Base-by-base conservation (phyloP, 2,797 vertebrate species). In the Phyllotis vaccarum region DNA sequence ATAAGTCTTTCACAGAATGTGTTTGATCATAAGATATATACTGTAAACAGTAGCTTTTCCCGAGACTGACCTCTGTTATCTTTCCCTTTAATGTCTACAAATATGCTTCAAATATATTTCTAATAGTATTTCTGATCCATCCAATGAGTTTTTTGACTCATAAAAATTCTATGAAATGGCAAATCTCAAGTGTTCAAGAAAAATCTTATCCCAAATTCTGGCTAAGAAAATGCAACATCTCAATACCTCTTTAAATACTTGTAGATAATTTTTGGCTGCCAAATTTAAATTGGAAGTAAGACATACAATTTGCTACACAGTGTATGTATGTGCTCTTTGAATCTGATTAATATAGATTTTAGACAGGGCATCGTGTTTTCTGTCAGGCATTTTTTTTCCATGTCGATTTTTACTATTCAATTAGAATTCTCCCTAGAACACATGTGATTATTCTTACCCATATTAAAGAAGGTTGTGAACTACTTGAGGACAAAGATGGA, bases 291-390 rank as follows among this genome's bases (percentile, higher is more conserved):
- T 90, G 46, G 54, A 92, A 49, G 58, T 56, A 89, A 95, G 56
- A 56, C 24, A 29, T 49, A 16, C 10, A 11, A 86, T 64, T 91
- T 93, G 24, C 52, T 40, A 76, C 60, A 58, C 2, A 11, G n/a
- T 7, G 76, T 80, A 72, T 46, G 3, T 11, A 68, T 22, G 0
- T 70, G 27, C 66, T 88, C 60, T 96, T 31, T 56, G 29, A 86
- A 83, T 89, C 43, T 66, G 40, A 90, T 81, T 76, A 95, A 89
- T 89, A 56, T 56, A 92, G 34, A 78, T 74, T 96, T 95, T 87
- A 93, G 43, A 37, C 2, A 66, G 64, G 4, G 66, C 80, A 92
- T 80, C n/a, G 86, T 81, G n/a, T 6, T 92, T 88, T 75, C 82
- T 97, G 82, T 83, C 86, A 95, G 86, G 16, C 52, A 34, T 86